Conservation (phyloP, 1,140 invertebrate genomes). For the Drosophila melanica region DNA sequence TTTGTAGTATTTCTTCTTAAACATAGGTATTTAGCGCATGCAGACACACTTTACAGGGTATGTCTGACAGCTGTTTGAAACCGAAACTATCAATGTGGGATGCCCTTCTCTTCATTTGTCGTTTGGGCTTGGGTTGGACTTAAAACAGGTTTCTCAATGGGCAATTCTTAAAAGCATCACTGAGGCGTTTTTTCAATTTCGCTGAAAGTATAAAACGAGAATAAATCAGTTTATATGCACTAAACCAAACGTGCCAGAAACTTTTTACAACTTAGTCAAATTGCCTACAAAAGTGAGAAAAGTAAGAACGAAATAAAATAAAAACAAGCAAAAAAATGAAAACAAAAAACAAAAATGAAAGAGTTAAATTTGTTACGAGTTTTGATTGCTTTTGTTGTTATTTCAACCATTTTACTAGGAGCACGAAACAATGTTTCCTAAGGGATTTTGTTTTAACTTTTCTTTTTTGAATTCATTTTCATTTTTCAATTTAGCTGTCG, state of each 20-base stretch:
- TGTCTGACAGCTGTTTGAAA: conserved; percentile 36
- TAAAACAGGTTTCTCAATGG: conserved; percentile 81
- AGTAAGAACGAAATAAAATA: conserved; percentile 21
- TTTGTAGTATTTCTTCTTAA: conserved; percentile 21
- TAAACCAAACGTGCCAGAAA: background rate
- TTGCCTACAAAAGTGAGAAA: conserved; percentile 54
- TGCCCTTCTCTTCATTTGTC: conserved; percentile 35
- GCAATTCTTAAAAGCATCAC: conserved; percentile 83
- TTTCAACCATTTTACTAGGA: conserved; percentile 24
- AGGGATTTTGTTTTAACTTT: conserved; percentile 47
- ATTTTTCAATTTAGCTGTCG: conserved; percentile 31
- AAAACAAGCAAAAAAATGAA: conserved; percentile 28
- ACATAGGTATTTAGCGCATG: conserved; percentile 13
- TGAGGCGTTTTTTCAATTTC: conserved; percentile 83
- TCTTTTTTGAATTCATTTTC: conserved; percentile 29
- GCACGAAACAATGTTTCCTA: conserved; percentile 47
- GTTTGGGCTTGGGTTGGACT: conserved; percentile 30
- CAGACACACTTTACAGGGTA: conserved; percentile 5
- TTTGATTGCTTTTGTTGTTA: conserved; percentile 50
- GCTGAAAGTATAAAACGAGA: conserved; percentile 80
- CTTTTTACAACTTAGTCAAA: conserved; percentile 49
- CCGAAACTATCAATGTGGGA: conserved; percentile 49
- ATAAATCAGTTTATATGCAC: conserved; percentile 61
- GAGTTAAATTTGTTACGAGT: conserved; percentile 47
- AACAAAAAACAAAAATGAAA: conserved; percentile 38